Evolutionary conservation across 2,888 invertebrate species (phyloP), one percentile per base, ranked within the genome.

Genomic region (Noctua pronuba): DNA sequence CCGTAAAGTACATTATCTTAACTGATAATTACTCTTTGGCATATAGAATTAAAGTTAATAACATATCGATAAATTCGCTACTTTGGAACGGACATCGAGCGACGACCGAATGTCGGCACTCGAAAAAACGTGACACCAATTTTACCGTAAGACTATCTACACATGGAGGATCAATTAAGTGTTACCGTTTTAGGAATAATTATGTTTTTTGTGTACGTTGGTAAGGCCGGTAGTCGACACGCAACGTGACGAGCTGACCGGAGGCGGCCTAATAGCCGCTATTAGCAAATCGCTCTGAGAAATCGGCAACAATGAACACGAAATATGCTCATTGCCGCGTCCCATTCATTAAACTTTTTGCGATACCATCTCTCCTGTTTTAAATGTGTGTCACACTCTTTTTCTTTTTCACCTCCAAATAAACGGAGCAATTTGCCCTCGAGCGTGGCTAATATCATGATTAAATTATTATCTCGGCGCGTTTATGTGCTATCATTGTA

Each of bases 171-270:
- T 93, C 93, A 93, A 95, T 95, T 94, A 92, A 91, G 91, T 94
- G 94, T 94, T 95, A 95, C 95, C 95, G 96, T 95, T 96, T 94
- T 94, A 90, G 92, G 91, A 93, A 95, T 95, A 95, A 95, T 96
- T 95, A 95, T 91, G 89, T 94, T 94, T 95, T 95, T 95, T 95
- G 92, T 92, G 82, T 86, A 86, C 82, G 86, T 88, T 87, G 86
- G 90, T 92, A 93, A 94, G 91, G 94, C 94, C 93, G 91, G 94
- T 93, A 94, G 95, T 94, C 92, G 90, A 90, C 95, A 94, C 94
- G 94, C 94, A 93, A 94, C 91, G 82, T 87, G 89, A 88, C 91
- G 87, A 89, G 90, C 82, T 88, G 92, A 92, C 93, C 91, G 92
- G 92, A 88, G 95, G 94, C 94, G 92, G 92, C 87, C 92, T 96